Base-by-base conservation (phyloP, 1,140 invertebrate species). In the Octopus sinensis region DNA sequence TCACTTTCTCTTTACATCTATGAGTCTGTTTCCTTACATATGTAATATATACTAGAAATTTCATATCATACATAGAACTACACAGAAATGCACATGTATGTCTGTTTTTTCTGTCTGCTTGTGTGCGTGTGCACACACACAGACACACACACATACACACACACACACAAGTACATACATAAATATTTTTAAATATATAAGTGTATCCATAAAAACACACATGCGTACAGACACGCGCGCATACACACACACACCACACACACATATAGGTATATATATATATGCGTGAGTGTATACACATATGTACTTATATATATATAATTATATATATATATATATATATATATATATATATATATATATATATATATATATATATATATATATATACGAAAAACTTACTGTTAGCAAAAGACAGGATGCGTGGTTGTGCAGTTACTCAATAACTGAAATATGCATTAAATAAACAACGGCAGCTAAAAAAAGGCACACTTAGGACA, bases 321-420 rank as follows among this genome's bases (percentile, higher is more conserved):
- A n/a, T n/a, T 71, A 71, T 71, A 71, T 6, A 71, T 71, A 71
- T 71, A 71, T 71, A 71, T 71, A 71, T 71, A 71, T 71, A 71
- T 12, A 71, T 71, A 71, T 5, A 43, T 43, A 43, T 43, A 43
- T 2, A 43, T 2, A 1, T 43, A 43, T 43, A 43, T 43, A 43
- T 43, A 43, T 43, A 43, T 43, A 43, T 43, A 43, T 43, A 43
- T 43, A 43, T 43, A 43, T 43, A 43, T 43, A 43, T 43, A 43
- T 43, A 43, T 43, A 43, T 43, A 43, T 2, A 43, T 43, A 43
- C 30, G 30, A 43, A 43, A 43, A 43, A 1, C 30, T 43, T 43
- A 43, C 30, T 43, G 30, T 43, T 43, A 43, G 3, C 30, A 43
- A 43, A 43, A 43, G 30, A 43, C 30, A 0, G 30, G 30, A 43